phyloP scores from a whole-genome alignment of 2,888 invertebrate species.

The Aelia acuminata region DNA sequence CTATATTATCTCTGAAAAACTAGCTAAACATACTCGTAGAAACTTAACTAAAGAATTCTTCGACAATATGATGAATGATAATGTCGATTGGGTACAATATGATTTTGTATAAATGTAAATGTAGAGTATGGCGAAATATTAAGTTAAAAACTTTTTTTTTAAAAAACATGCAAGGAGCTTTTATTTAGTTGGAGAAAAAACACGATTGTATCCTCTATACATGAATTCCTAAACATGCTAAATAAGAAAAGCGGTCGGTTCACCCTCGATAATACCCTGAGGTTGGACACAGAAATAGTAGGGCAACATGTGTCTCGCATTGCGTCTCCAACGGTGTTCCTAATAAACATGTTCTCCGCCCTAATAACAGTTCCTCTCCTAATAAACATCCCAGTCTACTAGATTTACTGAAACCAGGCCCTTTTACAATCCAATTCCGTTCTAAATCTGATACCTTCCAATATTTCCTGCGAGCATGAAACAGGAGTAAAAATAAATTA shows the following conservation, averaged over 20 bases:
- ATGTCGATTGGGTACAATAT: too few species aligned
- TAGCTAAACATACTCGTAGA: too few species aligned
- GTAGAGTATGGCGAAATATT: too few species aligned
- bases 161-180: not conserved
- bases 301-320: constrained; percentile 52
- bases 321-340: constrained; percentile 41
- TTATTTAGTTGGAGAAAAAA: not conserved
- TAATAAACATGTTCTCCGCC: constrained; percentile 53
- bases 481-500: not conserved
- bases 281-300: constrained; percentile 50
- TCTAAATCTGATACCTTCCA: constrained; percentile 36
- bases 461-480: not conserved
- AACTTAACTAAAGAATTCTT: too few species aligned
- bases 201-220: not conserved
- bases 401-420: constrained; percentile 47
- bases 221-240: constrained; percentile 33
- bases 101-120: too few species aligned
- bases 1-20: too few species aligned
- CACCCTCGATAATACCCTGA: not conserved
- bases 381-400: constrained; percentile 44
- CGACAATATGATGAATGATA: too few species aligned
- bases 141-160: not conserved
- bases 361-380: constrained; percentile 51
- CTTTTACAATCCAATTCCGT: constrained; percentile 8
- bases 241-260: constrained; percentile 2